phyloP scores from a whole-genome alignment of 2,113 vertebrate genomes.

The Cyphomyrus plagiostoma region DNA sequence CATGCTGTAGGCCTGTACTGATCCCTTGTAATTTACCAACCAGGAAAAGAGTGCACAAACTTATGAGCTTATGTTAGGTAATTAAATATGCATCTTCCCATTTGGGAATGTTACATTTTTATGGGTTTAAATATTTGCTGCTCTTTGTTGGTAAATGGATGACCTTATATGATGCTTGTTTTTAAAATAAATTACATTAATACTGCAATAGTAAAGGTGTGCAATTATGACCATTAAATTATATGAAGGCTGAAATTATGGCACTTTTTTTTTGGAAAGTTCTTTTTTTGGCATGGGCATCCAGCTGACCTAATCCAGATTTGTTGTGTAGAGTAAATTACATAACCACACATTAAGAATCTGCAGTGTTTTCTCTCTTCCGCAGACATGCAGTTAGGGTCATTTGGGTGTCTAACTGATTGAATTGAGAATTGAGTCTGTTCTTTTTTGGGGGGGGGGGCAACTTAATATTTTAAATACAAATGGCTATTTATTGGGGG shows the following conservation, averaged over 20 bases:
- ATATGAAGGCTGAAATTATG: neutral
- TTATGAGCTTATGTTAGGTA: neutral
- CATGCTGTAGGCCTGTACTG: too few species aligned
- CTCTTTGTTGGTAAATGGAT: neutral
- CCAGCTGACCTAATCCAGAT: neutral
- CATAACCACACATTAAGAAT: neutral
- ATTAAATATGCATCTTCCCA: neutral
- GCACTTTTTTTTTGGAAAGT: neutral
- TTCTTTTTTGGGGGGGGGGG: neutral
- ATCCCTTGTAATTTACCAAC: neutral
- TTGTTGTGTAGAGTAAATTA: neutral
- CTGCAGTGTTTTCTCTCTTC: neutral
- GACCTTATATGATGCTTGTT: neutral
- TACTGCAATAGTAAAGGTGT: neutral
- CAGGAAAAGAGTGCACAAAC: neutral
- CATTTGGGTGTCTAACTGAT: neutral
- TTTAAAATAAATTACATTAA: neutral
- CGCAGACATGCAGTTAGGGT: neutral
- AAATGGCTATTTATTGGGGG: neutral
- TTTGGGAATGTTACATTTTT: neutral
- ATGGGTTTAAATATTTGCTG: neutral
- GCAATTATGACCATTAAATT: neutral
- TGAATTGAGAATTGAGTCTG: neutral
- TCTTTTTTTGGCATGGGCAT: neutral
- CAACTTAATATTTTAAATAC: neutral